phyloP scores from a whole-genome alignment of 2,797 vertebrate species.

The Hemibagrus guttatus region DNA sequence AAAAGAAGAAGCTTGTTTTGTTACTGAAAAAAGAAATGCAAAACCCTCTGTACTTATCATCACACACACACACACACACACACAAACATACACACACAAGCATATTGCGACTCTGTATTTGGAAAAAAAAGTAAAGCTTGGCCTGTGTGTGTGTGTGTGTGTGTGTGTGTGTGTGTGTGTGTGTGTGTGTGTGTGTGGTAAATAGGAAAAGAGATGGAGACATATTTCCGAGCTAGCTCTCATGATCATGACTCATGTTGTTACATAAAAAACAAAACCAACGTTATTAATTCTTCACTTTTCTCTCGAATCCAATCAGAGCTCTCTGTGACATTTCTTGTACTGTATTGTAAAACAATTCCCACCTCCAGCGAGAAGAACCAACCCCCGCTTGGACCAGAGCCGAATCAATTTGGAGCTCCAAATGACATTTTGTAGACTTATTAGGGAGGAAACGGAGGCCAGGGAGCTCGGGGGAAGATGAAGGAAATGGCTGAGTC shows the following conservation, averaged over 20 bases:
- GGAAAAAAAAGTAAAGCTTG: background rate
- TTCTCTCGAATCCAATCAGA: background rate
- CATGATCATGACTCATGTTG: background rate
- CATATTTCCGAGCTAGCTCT: background rate
- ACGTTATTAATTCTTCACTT: background rate
- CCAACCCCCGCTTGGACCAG: constrained; percentile 30
- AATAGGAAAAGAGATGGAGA: background rate
- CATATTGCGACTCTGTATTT: background rate
- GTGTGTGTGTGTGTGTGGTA: background rate
- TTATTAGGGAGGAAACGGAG: constrained; percentile 49
- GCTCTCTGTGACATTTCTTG: background rate
- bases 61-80: background rate
- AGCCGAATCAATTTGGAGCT: constrained; percentile 56
- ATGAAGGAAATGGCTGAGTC: constrained; percentile 55
- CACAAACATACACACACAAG: background rate
- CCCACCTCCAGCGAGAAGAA: background rate
- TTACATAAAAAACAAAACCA: constrained; percentile 7
- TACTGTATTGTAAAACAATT: background rate
- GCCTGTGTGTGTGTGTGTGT: background rate
- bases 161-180: constrained; percentile 3
- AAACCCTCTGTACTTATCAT: background rate
- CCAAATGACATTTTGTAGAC: constrained; percentile 55
- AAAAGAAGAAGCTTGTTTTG: background rate
- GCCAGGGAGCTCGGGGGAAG: constrained; percentile 50
- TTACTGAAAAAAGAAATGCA: background rate